phyloP scores from a whole-genome alignment of 1,140 invertebrate genomes.

The Bombus fervidus region DNA sequence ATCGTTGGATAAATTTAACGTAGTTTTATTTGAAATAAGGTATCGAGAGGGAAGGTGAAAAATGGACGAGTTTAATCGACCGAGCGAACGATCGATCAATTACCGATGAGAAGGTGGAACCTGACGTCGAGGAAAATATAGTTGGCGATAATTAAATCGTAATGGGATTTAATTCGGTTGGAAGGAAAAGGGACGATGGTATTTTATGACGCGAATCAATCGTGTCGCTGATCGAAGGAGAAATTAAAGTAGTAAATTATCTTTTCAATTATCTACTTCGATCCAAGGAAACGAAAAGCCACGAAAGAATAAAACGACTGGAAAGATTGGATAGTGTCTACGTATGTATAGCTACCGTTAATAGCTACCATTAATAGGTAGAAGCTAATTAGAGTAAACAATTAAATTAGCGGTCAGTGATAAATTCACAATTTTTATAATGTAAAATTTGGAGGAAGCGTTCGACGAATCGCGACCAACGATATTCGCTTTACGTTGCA shows the following conservation, averaged over 20 bases:
- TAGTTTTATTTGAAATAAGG: neutral
- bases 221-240: neutral
- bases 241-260: neutral
- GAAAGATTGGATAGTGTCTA: no score
- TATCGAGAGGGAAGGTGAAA: neutral
- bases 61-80: neutral
- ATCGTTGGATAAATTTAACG: neutral
- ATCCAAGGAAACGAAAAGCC: neutral
- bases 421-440: neutral
- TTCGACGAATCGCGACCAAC: neutral
- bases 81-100: neutral
- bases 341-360: fast-evolving
- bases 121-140: neutral
- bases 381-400: no score
- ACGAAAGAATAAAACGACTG: no score
- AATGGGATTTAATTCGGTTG: neutral
- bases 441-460: neutral
- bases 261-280: neutral
- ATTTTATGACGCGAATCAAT: neutral
- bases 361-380: no score
- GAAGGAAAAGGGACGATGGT: neutral
- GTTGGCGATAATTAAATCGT: neutral
- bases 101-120: neutral
- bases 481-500: neutral
- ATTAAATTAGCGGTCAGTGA: no score